Conservation (phyloP, 2,888 invertebrate species). For the Muschampia plurimacula region DNA sequence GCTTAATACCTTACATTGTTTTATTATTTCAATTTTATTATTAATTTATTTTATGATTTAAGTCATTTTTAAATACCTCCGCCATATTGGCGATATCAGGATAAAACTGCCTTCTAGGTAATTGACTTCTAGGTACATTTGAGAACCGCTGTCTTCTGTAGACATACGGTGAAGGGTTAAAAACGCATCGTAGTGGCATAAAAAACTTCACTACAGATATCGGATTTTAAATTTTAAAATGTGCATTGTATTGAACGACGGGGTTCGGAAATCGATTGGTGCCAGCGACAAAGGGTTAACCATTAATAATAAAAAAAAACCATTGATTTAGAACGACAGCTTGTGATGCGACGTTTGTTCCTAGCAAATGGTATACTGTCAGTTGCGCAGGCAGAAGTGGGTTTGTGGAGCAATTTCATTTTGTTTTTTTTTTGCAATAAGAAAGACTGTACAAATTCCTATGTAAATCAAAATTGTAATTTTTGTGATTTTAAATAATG, state of each 20-base stretch:
- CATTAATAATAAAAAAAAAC: constrained; percentile 76
- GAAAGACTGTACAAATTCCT: background rate
- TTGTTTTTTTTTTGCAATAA: background rate
- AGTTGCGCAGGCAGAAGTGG: constrained; percentile 21
- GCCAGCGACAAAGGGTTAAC: constrained; percentile 80
- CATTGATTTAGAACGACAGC: constrained; percentile 78
- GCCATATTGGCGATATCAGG: no score
- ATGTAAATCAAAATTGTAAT: no score
- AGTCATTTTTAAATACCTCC: no score
- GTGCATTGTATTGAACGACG: constrained; percentile 81
- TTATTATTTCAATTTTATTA: no score
- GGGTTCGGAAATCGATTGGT: constrained; percentile 84
- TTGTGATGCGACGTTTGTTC: constrained; percentile 56
- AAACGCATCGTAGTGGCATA: constrained; percentile 82
- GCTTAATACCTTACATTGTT: no score
- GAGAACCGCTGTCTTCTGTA: constrained; percentile 59
- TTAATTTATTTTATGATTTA: no score
- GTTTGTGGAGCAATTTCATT: constrained; percentile 29
- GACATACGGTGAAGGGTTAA: constrained; percentile 84
- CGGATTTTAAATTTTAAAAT: constrained; percentile 86
- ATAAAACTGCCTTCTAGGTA: background rate
- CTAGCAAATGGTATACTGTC: constrained; percentile 29
- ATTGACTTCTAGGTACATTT: constrained; percentile 48
- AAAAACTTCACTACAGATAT: constrained; percentile 82
- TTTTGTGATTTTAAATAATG: no score